Evolutionary conservation across 2,113 vertebrate species (phyloP).

Genomic region (Pithys albifrons): DNA sequence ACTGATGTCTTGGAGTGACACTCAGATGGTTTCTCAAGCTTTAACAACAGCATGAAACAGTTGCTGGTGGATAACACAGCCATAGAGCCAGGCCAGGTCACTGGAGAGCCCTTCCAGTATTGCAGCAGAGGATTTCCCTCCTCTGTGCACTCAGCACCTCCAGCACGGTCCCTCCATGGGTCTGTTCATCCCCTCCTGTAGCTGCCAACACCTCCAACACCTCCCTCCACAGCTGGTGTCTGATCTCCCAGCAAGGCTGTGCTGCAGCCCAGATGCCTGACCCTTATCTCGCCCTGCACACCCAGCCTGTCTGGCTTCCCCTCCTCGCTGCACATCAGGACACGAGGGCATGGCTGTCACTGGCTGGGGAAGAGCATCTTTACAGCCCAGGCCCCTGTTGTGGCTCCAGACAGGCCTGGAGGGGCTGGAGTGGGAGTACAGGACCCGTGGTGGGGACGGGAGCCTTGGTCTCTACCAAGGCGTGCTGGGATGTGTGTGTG

Average conservation of each 20-base stretch:
- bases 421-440: background rate
- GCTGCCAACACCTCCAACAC: background rate
- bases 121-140: background rate
- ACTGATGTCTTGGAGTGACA: background rate
- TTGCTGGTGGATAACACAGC: background rate
- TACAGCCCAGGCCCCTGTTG: accelerated
- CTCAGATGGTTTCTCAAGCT: background rate
- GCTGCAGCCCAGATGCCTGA: accelerated
- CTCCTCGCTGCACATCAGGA: accelerated
- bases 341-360: accelerated
- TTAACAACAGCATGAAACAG: background rate
- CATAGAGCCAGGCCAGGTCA: background rate
- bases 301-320: background rate
- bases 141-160: background rate
- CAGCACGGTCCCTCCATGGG: accelerated
- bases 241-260: background rate
- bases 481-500: background rate
- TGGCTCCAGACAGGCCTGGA: accelerated
- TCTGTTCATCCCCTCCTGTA: background rate
- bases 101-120: background rate
- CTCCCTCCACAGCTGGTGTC: accelerated
- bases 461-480: accelerated
- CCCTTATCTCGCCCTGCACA: background rate
- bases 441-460: accelerated
- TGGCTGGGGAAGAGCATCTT: background rate